Percentiles rank a stretch among this genome's conserved stretches.
Evolutionary conservation across 2,888 invertebrate genomes (phyloP).

Genomic region (Stenotaenia linearis): DNA sequence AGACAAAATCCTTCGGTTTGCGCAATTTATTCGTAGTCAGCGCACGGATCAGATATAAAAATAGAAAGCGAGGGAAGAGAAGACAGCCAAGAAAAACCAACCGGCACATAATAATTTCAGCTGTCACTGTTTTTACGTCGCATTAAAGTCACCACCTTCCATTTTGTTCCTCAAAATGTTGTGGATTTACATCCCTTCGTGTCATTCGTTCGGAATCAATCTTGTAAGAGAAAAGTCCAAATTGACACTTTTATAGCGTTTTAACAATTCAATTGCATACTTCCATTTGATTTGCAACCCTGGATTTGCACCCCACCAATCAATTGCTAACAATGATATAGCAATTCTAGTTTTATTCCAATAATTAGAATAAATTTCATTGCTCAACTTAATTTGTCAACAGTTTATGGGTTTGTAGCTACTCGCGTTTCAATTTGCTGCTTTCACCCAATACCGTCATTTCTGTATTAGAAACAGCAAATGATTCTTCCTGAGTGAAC

Average conservation of each 20-base stretch:
- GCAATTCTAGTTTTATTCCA: neutral
- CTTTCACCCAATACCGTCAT: no score
- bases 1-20: slow-evolving; percentile 6
- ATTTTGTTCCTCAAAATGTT: neutral
- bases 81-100: neutral
- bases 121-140: slow-evolving; percentile 26
- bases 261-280: neutral
- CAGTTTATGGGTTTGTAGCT: no score
- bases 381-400: no score
- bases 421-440: no score
- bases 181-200: slow-evolving; percentile 7
- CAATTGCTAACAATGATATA: neutral
- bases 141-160: slow-evolving; percentile 26
- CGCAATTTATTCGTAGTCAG: slow-evolving; percentile 16
- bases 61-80: neutral
- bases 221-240: neutral
- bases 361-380: neutral
- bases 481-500: no score
- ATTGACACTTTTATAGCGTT: neutral
- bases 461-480: no score
- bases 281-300: neutral
- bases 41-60: slow-evolving; percentile 24
- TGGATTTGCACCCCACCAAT: neutral
- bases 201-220: neutral
- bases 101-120: slow-evolving; percentile 19